A percentile compares a stretch with the other conserved stretches of the same genome.
These are phyloP conservation scores for Galaxea fascicularis DNA, from an alignment of 92 coral and sea anemone species.

Conservation along the genomic window DNA sequence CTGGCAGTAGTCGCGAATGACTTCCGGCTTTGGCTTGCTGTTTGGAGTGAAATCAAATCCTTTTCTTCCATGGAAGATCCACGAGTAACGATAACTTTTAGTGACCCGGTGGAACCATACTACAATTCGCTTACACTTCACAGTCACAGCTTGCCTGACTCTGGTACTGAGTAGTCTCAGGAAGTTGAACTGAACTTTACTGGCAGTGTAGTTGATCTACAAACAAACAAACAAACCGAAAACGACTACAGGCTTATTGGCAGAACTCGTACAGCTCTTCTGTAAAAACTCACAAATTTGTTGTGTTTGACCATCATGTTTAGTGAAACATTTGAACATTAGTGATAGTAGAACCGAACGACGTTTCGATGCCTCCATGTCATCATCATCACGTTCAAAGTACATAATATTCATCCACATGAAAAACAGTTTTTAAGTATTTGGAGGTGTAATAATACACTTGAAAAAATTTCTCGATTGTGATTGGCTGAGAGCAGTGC, in stretches of 20 bases:
- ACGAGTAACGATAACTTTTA: slow-evolving; percentile 80
- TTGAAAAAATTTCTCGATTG: too few relatives aligned
- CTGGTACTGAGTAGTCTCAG: slow-evolving; percentile 89
- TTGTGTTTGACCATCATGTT: too few relatives aligned
- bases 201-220: slow-evolving; percentile 84
- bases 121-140: slow-evolving; percentile 88
- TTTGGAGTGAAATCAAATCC: slow-evolving; percentile 81
- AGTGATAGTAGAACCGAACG: too few relatives aligned
- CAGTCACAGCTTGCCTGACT: slow-evolving; percentile 80
- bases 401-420: too few relatives aligned
- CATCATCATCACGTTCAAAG: too few relatives aligned
- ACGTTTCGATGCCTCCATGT: too few relatives aligned
- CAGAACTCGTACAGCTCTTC: background rate
- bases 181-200: slow-evolving; percentile 93
- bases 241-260: background rate
- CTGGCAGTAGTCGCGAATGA: slow-evolving; percentile 89
- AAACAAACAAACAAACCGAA: background rate
- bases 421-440: too few relatives aligned
- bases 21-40: slow-evolving; percentile 75
- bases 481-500: too few relatives aligned
- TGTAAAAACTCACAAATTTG: too few relatives aligned
- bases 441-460: too few relatives aligned
- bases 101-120: slow-evolving; percentile 91
- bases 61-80: slow-evolving; percentile 91
- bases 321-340: too few relatives aligned